Conservation (phyloP, 2,797 vertebrate species). For the Parauchenoglanis ngamensis region DNA sequence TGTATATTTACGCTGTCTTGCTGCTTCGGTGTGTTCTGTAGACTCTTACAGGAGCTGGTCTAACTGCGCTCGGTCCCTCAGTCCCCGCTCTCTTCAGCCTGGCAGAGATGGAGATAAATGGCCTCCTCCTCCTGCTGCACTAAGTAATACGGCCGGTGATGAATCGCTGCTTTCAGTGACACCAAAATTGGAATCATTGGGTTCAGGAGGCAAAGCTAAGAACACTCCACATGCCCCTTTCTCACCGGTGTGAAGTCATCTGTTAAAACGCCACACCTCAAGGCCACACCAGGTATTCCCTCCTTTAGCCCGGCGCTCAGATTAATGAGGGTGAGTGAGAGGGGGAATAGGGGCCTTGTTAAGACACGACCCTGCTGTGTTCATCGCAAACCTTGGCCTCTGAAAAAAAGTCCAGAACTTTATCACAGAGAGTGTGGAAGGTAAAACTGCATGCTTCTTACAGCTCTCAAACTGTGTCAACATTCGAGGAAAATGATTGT, state of each 20-base stretch:
- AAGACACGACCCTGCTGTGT: conserved; percentile 46
- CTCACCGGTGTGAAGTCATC: conserved; percentile 66
- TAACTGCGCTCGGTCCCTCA: conserved; percentile 44
- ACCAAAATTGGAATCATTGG: conserved; percentile 75
- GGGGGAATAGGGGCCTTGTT: conserved; percentile 53
- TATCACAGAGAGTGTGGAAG: background rate
- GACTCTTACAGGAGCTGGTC: conserved; percentile 3
- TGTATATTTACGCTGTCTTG: background rate
- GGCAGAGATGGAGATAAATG: conserved; percentile 75
- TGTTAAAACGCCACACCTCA: conserved; percentile 67
- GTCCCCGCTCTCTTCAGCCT: conserved; percentile 63
- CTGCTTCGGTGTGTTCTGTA: background rate
- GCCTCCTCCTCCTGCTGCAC: conserved; percentile 72
- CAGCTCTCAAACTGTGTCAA: background rate
- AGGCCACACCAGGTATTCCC: conserved; percentile 68
- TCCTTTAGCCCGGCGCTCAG: conserved; percentile 50
- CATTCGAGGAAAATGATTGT: background rate
- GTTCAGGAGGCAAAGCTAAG: conserved; percentile 66
- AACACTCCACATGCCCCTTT: conserved; percentile 44
- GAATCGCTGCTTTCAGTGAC: conserved; percentile 73
- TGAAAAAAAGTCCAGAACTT: conserved; percentile 14
- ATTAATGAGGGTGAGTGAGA: conserved; percentile 57
- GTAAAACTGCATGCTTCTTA: background rate
- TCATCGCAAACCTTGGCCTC: conserved; percentile 33
- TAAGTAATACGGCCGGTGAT: conserved; percentile 76